Evolutionary conservation across 1,140 invertebrate genomes (phyloP), one percentile per base, ranked within the genome.

Genomic region (Macrobrachium nipponense): DNA sequence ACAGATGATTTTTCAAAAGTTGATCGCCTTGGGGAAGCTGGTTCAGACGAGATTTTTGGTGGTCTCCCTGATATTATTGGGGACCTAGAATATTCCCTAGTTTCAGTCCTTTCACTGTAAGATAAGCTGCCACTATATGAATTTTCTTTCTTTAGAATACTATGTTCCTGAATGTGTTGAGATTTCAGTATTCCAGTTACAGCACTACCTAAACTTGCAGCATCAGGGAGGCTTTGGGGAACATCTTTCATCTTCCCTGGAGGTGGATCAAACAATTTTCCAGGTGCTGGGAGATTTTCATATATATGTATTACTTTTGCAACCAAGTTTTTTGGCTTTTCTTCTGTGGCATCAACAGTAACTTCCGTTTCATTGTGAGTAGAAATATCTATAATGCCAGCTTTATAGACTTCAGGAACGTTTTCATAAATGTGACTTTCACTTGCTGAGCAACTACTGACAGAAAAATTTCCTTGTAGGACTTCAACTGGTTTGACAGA

Each of bases 361-460:
- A 17, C 5, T 23, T 36, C 64, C n/a, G 62, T 5, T 23, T 43
- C 44, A 59, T 17, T 66, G 61, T 79, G 36, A 17, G 11, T 64
- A 15, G 66, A 66, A 12, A 18, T 61, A 12, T 80, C 59, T 59
- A 60, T 36, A 44, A 62, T 43, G 36, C 20, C 27, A 43, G 15
- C 78, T 43, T 76, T 58, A 17, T 73, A 51, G 61, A 72, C 77
- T 36, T 86, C 77, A 23, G 76, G 76, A 12, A 86, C 60, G 27
- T 86, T 86, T 60, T 86, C 77, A 27, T 86, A 86, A 23, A 86
- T 86, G 20, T 58, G 84, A 66, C 68, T 83, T 44, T 83, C 82
- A 44, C 15, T 18, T 75, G n/a, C 7, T 23, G 60, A 5, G 23
- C 18, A 43, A 43, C 7, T 14, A 59, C 11, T 62, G 15, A 76